Percentiles rank a stretch among this genome's conserved stretches.
Evolutionary conservation across 2,888 invertebrate species (phyloP).

Genomic region (Drosophila neotestacea): DNA sequence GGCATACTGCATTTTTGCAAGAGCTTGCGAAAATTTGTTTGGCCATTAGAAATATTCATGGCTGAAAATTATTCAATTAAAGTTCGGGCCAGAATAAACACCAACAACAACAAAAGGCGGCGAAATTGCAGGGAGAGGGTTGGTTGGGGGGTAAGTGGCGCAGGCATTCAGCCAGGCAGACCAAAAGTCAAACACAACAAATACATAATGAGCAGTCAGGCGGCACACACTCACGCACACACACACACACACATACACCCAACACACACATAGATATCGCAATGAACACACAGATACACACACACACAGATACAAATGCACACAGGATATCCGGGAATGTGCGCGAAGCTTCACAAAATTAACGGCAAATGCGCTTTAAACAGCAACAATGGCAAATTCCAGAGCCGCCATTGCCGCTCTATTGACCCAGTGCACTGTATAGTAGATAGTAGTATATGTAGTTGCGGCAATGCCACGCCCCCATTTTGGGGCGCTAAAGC

Average conservation of each 20-base stretch:
- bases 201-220: constrained; percentile 76
- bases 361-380: constrained; percentile 80
- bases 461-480: constrained; percentile 37
- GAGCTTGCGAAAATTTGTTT: constrained; percentile 76
- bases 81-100: constrained; percentile 55
- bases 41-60: constrained; percentile 81
- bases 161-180: constrained; percentile 32
- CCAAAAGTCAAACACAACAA: constrained; percentile 68
- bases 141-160: background rate
- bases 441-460: constrained; percentile 34
- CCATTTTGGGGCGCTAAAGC: constrained; percentile 16
- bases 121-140: background rate
- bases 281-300: constrained; percentile 6
- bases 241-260: constrained; percentile 6
- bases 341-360: constrained; percentile 78
- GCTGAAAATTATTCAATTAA: constrained; percentile 79
- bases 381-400: constrained; percentile 72
- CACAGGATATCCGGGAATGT: constrained; percentile 72
- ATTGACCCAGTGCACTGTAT: constrained; percentile 71
- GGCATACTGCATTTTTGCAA: constrained; percentile 63
- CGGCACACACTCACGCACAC: constrained; percentile 41
- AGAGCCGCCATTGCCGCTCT: constrained; percentile 65
- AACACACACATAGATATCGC: constrained; percentile 5
- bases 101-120: constrained; percentile 25
- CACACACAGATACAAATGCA: constrained; percentile 11